Evolutionary conservation across 1,140 invertebrate genomes (phyloP).

Genomic region (Batillaria attramentaria): DNA sequence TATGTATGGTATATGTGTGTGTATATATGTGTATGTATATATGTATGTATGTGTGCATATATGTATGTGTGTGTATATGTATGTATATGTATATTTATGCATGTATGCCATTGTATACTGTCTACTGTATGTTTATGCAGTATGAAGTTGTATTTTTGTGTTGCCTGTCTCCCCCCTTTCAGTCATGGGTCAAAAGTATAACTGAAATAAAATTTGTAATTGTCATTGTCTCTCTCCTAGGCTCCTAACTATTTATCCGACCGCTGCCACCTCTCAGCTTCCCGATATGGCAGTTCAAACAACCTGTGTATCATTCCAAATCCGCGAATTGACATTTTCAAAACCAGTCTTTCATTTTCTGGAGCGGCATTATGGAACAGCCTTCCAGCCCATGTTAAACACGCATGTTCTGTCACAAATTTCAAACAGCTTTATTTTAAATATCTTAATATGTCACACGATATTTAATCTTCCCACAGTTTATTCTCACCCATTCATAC

Average conservation of each 20-base stretch:
- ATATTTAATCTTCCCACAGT: no score
- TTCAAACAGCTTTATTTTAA: no score
- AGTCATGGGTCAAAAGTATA: background rate
- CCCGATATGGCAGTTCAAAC: background rate
- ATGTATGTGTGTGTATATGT: background rate
- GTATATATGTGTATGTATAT: background rate
- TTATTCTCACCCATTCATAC: no score
- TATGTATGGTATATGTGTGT: background rate
- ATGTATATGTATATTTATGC: background rate
- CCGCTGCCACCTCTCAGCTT: background rate
- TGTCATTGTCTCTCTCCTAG: background rate
- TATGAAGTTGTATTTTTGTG: background rate
- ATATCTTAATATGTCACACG: no score
- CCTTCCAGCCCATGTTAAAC: no score
- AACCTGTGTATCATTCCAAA: background rate
- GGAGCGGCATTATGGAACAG: no score
- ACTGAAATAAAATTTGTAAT: background rate
- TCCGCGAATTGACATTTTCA: no score
- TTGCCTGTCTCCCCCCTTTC: background rate
- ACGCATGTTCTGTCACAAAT: no score
- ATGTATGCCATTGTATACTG: background rate
- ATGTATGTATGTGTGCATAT: background rate
- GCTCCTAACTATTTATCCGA: background rate
- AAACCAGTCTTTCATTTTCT: no score
- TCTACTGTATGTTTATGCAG: background rate